Percentiles rank a stretch among this genome's conserved stretches.
Evolutionary conservation across 2,797 vertebrate species (phyloP).

Genomic region (Antrozous pallidus): DNA sequence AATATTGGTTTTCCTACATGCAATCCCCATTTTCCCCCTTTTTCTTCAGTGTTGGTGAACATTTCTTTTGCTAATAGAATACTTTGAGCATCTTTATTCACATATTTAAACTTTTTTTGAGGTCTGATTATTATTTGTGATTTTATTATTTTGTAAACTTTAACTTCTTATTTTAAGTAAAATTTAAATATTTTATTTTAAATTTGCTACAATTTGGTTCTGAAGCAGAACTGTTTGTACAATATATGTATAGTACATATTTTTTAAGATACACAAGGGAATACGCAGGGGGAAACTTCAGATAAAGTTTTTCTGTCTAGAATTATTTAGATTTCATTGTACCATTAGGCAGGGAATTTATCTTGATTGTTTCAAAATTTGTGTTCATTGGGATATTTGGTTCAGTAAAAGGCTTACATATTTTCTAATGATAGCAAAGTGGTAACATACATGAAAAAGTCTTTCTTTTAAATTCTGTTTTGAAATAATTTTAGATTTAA

Average conservation of each 20-base stretch:
- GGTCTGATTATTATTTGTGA: slow-evolving; percentile 4
- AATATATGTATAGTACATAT: neutral
- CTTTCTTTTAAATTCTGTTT: slow-evolving; percentile 6
- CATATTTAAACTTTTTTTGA: slow-evolving; percentile 32
- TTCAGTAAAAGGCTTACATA: neutral
- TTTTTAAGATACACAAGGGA: slow-evolving; percentile 13
- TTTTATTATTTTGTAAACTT: slow-evolving; percentile 30
- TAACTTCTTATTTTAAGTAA: slow-evolving; percentile 10
- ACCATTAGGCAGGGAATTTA: neutral
- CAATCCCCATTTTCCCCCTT: neutral
- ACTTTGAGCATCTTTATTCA: slow-evolving; percentile 23
- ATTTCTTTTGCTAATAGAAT: slow-evolving; percentile 48
- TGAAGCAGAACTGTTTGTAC: slow-evolving; percentile 26
- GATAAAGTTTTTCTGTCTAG: neutral
- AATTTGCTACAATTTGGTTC: slow-evolving; percentile 40
- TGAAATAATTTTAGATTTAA: slow-evolving; percentile 20
- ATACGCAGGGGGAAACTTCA: neutral
- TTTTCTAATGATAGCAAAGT: slow-evolving; percentile 42
- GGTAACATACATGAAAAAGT: neutral
- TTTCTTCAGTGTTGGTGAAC: slow-evolving; percentile 30
- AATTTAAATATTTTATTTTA: slow-evolving; percentile 31
- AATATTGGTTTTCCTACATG: neutral
- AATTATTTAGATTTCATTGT: slow-evolving; percentile 37
- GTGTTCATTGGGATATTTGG: slow-evolving; percentile 39
- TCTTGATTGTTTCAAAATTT: neutral